Evolutionary conservation across 2,113 vertebrate species (phyloP).

Genomic region (Phodopus roborovskii): DNA sequence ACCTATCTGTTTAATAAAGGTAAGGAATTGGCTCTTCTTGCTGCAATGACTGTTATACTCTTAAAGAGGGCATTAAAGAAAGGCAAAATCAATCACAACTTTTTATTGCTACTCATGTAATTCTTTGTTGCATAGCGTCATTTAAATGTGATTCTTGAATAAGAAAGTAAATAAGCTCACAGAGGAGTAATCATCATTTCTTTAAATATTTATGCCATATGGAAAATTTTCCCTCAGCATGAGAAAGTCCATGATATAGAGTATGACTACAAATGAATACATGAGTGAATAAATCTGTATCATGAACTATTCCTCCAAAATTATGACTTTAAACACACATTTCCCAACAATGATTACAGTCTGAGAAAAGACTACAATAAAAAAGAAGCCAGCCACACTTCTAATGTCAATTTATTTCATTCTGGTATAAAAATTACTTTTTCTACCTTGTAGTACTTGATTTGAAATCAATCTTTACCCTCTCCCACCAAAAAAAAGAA

Average conservation of each 20-base stretch:
- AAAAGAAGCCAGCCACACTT: neutral
- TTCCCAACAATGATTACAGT: conserved; percentile 40
- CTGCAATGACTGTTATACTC: neutral
- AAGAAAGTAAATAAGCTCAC: neutral
- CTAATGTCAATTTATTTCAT: conserved; percentile 49
- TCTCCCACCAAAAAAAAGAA: too few species aligned
- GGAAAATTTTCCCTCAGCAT: neutral
- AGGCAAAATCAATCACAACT: neutral
- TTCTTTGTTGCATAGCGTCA: neutral
- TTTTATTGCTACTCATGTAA: neutral
- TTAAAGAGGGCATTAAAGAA: neutral
- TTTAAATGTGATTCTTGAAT: neutral
- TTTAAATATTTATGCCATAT: neutral
- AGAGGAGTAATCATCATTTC: neutral
- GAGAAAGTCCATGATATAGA: neutral
- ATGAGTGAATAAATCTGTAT: neutral
- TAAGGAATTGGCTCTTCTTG: neutral
- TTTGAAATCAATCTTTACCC: neutral
- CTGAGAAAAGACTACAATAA: neutral
- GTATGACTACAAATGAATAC: neutral
- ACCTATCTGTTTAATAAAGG: neutral
- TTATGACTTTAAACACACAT: conserved; percentile 7
- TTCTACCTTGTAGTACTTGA: neutral
- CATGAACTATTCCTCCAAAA: conserved; percentile 17
- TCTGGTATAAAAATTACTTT: conserved; percentile 26